phyloP scores from a whole-genome alignment of 2,797 vertebrate species.

The Cossypha heuglini region DNA sequence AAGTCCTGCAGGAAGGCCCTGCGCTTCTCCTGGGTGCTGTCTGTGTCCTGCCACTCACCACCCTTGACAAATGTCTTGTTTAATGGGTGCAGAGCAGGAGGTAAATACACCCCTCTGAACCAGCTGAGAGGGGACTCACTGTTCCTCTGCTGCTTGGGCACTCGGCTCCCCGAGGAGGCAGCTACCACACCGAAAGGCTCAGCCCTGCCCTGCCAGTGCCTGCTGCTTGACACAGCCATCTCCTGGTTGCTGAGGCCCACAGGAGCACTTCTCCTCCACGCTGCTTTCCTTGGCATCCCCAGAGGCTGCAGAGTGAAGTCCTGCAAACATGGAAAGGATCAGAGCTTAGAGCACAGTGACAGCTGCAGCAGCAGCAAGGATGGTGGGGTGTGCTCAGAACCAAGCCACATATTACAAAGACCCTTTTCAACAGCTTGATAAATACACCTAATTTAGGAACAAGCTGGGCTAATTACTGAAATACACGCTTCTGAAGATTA shows the following conservation, averaged over 20 bases:
- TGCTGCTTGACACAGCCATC: background rate
- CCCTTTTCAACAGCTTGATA: background rate
- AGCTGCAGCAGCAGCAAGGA: background rate
- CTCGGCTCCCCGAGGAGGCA: background rate
- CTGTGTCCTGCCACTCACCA: constrained; percentile 50
- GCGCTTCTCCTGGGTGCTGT: constrained; percentile 65
- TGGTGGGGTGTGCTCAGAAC: fast-evolving
- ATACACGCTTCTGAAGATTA: background rate
- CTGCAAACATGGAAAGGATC: constrained; percentile 65
- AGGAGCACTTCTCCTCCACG: background rate
- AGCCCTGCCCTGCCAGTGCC: background rate
- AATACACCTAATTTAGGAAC: background rate
- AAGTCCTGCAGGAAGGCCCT: constrained; percentile 70
- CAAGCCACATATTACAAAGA: background rate
- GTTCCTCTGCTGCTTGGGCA: background rate
- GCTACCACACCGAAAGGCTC: background rate
- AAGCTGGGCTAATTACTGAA: background rate
- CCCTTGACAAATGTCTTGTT: constrained; percentile 55
- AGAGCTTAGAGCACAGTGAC: constrained; percentile 17
- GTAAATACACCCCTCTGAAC: constrained; percentile 31
- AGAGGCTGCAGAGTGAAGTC: background rate
- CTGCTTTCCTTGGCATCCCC: background rate
- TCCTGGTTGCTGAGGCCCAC: background rate
- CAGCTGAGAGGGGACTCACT: constrained; percentile 19
- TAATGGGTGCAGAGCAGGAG: constrained; percentile 3